phyloP scores from a whole-genome alignment of 2,113 vertebrate species.

The Sinocyclocheilus anophthalmus region DNA sequence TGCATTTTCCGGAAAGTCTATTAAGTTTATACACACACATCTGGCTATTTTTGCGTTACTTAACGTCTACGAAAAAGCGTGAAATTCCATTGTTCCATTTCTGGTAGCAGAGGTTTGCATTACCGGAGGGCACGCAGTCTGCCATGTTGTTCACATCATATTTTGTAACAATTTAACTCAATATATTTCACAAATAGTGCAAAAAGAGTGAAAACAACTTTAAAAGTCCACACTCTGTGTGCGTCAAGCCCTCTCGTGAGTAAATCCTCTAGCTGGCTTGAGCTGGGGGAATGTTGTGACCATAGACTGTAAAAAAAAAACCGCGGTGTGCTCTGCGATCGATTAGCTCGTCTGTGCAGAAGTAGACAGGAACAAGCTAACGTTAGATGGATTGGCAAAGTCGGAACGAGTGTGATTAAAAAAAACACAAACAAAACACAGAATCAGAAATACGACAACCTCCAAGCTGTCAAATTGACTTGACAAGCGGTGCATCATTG shows the following conservation, averaged over 20 bases:
- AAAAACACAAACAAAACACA: slow-evolving; percentile 76
- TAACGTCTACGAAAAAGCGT: background rate
- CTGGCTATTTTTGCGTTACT: background rate
- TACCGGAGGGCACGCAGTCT: background rate
- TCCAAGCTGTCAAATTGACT: background rate
- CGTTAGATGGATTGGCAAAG: slow-evolving; percentile 47
- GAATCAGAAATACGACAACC: slow-evolving; percentile 12
- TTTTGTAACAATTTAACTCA: background rate
- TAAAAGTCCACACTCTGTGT: background rate
- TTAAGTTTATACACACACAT: background rate
- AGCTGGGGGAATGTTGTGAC: slow-evolving; percentile 51
- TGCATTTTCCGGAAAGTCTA: background rate
- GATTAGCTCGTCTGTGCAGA: slow-evolving; percentile 57
- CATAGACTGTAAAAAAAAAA: too few species aligned
- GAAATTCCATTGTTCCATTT: background rate
- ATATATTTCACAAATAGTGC: background rate
- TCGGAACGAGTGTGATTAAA: slow-evolving; percentile 61
- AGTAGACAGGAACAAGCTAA: slow-evolving; percentile 57
- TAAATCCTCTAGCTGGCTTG: background rate
- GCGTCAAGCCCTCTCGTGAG: background rate
- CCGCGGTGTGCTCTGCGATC: slow-evolving; percentile 55
- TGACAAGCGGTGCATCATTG: slow-evolving; percentile 2
- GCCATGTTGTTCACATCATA: background rate
- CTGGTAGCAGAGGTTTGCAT: slow-evolving; percentile 17
- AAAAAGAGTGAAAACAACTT: background rate